phyloP scores from a whole-genome alignment of 2,888 invertebrate genomes.

The Abrostola tripartita region DNA sequence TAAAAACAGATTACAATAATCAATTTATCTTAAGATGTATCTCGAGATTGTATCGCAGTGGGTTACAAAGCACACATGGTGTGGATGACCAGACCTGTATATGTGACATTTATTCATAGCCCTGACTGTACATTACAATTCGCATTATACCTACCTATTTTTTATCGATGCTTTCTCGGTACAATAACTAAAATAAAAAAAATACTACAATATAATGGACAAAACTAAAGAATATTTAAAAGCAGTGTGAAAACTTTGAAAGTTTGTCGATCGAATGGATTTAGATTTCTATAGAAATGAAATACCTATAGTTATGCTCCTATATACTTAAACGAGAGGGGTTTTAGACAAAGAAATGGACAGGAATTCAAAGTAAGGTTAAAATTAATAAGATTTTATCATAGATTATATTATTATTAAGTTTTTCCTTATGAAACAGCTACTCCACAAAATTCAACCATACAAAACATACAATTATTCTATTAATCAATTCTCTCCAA shows the following conservation, averaged over 20 bases:
- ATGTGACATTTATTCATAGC: slow-evolving; percentile 60
- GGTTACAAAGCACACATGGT: slow-evolving; percentile 65
- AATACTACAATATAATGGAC: too few relatives aligned
- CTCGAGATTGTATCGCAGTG: slow-evolving; percentile 64
- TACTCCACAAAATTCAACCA: slow-evolving; percentile 12
- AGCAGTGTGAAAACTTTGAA: too few relatives aligned
- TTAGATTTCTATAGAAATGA: too few relatives aligned
- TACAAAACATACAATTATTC: slow-evolving; percentile 35
- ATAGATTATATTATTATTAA: slow-evolving; percentile 1
- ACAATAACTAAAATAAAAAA: too few relatives aligned
- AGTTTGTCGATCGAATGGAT: too few relatives aligned
- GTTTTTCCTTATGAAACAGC: slow-evolving; percentile 5
- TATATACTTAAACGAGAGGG: too few relatives aligned
- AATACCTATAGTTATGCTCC: too few relatives aligned
- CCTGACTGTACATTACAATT: slow-evolving; percentile 32
- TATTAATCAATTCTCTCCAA: slow-evolving; percentile 36
- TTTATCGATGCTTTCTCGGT: not conserved
- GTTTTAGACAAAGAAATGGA: too few relatives aligned
- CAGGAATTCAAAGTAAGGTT: too few relatives aligned
- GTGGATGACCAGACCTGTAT: slow-evolving; percentile 55
- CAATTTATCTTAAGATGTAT: slow-evolving; percentile 66
- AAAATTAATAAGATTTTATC: too few relatives aligned
- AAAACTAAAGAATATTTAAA: too few relatives aligned
- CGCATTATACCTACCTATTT: slow-evolving; percentile 3
- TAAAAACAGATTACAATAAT: slow-evolving; percentile 61